These are phyloP conservation scores for Apocrypta bakeri DNA, from an alignment of 1,140 invertebrate species.

Conservation along the genomic window DNA sequence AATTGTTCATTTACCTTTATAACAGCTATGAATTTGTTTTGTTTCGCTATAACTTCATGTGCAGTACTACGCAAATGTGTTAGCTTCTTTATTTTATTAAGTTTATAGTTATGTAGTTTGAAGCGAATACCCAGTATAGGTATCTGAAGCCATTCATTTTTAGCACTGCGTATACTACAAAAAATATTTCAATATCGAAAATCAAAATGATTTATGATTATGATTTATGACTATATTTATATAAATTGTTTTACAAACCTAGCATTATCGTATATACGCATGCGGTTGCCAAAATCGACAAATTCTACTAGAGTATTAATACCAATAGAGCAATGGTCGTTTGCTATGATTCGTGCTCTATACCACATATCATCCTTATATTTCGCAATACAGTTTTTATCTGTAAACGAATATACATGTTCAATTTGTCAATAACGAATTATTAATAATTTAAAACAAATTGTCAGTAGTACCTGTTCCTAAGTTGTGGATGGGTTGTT, in stretches of 20 bases:
- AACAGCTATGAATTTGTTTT: not conserved
- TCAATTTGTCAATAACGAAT: no score
- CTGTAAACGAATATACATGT: not conserved
- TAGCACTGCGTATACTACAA: slow-evolving; percentile 55
- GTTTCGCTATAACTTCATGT: not conserved
- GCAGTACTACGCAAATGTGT: no score
- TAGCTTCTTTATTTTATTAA: not conserved
- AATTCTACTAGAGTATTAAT: slow-evolving; percentile 73
- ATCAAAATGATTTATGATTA: slow-evolving; percentile 19
- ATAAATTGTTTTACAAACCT: slow-evolving; percentile 53
- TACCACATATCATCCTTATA: slow-evolving; percentile 32
- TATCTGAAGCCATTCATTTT: slow-evolving; percentile 59
- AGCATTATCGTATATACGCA: slow-evolving; percentile 53
- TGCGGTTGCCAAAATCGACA: slow-evolving; percentile 80
- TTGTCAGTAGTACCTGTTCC: not conserved
- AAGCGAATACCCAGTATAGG: slow-evolving; percentile 61
- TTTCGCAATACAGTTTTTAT: slow-evolving; percentile 4
- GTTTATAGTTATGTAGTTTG: slow-evolving; percentile 55
- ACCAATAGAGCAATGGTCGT: not conserved
- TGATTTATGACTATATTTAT: not conserved
- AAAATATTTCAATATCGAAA: slow-evolving; percentile 28
- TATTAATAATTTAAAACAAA: not conserved
- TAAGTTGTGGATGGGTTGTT: slow-evolving; percentile 56
- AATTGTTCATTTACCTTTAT: slow-evolving; percentile 34
- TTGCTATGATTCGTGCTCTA: not conserved